These are phyloP conservation scores for Hymenochirus boettgeri DNA, from an alignment of 2,113 vertebrate species.

Conservation along the genomic window DNA sequence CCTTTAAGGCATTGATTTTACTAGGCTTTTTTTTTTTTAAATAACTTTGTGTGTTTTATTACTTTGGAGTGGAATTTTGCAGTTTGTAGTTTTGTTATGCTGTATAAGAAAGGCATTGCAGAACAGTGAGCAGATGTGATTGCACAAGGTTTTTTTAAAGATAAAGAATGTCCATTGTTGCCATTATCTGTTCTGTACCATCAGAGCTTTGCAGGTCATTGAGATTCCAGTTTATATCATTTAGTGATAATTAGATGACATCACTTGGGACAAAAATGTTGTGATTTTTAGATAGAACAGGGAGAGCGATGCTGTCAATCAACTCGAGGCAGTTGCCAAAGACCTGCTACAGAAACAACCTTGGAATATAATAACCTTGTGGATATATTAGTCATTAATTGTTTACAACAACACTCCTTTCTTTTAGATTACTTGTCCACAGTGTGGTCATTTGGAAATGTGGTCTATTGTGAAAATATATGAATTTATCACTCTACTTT, in stretches of 20 bases:
- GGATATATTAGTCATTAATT: conserved; percentile 1
- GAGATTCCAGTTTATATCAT: conserved; percentile 24
- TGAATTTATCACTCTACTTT: too few relatives aligned
- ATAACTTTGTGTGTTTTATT: too few relatives aligned
- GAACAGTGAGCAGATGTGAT: neutral
- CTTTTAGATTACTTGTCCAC: too few relatives aligned
- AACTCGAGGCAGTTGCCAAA: neutral
- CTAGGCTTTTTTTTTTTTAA: too few relatives aligned
- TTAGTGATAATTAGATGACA: conserved; percentile 35
- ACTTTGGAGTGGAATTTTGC: too few relatives aligned
- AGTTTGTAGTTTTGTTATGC: neutral
- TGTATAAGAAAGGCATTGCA: neutral
- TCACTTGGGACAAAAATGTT: conserved; percentile 21
- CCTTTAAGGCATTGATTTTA: too few relatives aligned
- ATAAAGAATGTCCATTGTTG: conserved; percentile 22
- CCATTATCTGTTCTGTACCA: conserved; percentile 27
- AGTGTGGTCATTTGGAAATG: too few relatives aligned
- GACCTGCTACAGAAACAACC: conserved; percentile 8
- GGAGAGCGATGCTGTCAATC: conserved; percentile 12
- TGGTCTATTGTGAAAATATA: too few relatives aligned
- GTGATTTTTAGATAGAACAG: conserved; percentile 11
- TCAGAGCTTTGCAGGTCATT: conserved; percentile 14
- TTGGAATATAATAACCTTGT: conserved; percentile 33
- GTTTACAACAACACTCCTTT: neutral
- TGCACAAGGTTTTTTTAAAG: conserved; percentile 18